Percentiles rank a stretch among this genome's conserved stretches.
phyloP scores from a whole-genome alignment of 1,140 invertebrate genomes.

The Archivesica marissinica region DNA sequence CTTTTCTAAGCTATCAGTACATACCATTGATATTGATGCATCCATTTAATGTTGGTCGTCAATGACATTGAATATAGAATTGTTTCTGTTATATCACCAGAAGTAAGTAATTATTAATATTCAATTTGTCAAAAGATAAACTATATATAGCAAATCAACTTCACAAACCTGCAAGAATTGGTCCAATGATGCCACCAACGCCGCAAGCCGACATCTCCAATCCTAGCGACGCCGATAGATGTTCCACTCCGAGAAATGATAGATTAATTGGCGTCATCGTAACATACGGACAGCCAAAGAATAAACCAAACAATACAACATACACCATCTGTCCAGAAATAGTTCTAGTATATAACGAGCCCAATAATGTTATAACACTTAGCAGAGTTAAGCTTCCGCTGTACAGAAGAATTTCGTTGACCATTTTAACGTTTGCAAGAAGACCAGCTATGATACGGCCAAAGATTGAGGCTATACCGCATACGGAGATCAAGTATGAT shows the following conservation, averaged over 20 bases:
- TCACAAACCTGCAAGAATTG: slow-evolving; percentile 40
- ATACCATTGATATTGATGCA: too few relatives aligned
- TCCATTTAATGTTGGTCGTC: too few relatives aligned
- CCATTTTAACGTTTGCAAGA: neutral
- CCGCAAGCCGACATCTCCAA: slow-evolving; percentile 19
- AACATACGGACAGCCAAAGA: slow-evolving; percentile 25
- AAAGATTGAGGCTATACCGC: slow-evolving; percentile 22
- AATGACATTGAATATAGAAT: too few relatives aligned
- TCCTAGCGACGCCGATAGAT: neutral
- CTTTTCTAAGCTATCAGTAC: too few relatives aligned
- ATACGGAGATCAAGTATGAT: neutral
- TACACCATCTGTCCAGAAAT: neutral
- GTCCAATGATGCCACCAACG: slow-evolving; percentile 24
- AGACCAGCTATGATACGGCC: slow-evolving; percentile 10
- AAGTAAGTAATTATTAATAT: too few relatives aligned
- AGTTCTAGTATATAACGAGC: neutral
- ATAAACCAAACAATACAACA: neutral
- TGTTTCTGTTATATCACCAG: too few relatives aligned
- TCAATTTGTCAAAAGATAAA: too few relatives aligned
- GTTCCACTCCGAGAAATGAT: neutral
- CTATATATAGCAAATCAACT: too few relatives aligned
- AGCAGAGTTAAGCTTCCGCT: slow-evolving; percentile 1
- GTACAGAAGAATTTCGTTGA: slow-evolving; percentile 7
- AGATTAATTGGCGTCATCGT: slow-evolving; percentile 18
- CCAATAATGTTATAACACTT: neutral